These are phyloP conservation scores for Aptenodytes patagonicus DNA, from an alignment of 2,113 vertebrate species.

Conservation along the genomic window DNA sequence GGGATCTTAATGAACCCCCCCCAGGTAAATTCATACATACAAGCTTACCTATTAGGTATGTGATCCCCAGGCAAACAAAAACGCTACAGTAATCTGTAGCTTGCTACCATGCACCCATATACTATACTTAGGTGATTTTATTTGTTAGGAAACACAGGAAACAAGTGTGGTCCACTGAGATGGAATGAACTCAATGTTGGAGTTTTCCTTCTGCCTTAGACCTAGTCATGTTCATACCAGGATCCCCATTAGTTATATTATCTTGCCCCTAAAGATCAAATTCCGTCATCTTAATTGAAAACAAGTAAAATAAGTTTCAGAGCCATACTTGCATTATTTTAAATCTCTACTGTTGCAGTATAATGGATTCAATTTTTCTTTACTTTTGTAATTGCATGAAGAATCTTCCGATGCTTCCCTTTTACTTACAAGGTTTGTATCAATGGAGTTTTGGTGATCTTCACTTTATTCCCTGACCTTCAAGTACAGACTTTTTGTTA, in stretches of 20 bases:
- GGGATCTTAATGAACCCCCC: neutral
- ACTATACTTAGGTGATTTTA: no score
- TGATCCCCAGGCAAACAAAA: neutral
- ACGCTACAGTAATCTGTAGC: neutral
- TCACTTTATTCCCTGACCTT: neutral
- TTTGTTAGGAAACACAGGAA: neutral
- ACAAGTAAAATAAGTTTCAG: neutral
- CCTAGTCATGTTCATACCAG: neutral
- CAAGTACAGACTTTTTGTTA: neutral
- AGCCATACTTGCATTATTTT: neutral
- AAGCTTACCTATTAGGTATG: neutral
- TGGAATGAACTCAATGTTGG: neutral
- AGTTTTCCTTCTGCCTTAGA: neutral
- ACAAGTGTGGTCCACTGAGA: neutral
- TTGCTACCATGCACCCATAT: neutral
- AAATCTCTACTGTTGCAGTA: neutral
- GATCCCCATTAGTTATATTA: neutral
- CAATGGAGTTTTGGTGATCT: neutral
- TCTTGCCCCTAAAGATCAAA: neutral
- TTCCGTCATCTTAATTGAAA: neutral
- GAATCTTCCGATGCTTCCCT: neutral
- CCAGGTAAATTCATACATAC: neutral
- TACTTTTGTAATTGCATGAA: neutral
- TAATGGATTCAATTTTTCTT: neutral
- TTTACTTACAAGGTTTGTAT: neutral